Evolutionary conservation across 2,888 invertebrate species (phyloP).

Genomic region (Cephus spinipes): DNA sequence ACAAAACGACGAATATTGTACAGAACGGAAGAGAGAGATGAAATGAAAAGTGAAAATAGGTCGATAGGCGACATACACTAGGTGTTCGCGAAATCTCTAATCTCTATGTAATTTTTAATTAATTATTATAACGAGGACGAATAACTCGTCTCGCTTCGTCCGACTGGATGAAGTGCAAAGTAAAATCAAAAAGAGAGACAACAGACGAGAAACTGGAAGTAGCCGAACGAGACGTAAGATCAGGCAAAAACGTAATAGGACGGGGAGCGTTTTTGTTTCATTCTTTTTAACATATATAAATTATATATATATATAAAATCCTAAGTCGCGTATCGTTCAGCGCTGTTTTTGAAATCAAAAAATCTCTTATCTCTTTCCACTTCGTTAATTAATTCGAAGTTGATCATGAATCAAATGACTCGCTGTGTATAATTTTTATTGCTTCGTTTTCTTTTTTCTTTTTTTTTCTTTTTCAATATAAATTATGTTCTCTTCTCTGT

Average conservation of each 20-base stretch:
- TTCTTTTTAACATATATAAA: background rate
- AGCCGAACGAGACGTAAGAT: background rate
- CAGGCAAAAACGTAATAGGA: background rate
- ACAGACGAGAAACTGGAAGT: background rate
- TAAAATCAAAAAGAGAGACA: background rate
- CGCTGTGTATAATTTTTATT: background rate
- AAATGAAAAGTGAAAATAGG: background rate
- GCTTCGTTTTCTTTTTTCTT: slow-evolving; percentile 13
- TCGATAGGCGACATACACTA: background rate
- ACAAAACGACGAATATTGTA: background rate
- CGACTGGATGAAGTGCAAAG: background rate
- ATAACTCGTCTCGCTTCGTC: background rate
- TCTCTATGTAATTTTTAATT: slow-evolving; percentile 21
- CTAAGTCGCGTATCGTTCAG: background rate
- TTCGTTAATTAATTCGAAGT: background rate
- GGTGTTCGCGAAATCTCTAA: background rate
- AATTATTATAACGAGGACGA: background rate
- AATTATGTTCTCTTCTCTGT: background rate
- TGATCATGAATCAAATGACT: background rate
- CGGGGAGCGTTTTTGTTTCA: background rate
- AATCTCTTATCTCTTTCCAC: background rate
- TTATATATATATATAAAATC: background rate
- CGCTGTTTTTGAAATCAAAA: background rate
- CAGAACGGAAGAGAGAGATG: background rate
- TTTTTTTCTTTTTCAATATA: slow-evolving; percentile 9